These are phyloP conservation scores for Bradypodion ventrale DNA, from an alignment of 2,797 vertebrate species.

Conservation along the genomic window DNA sequence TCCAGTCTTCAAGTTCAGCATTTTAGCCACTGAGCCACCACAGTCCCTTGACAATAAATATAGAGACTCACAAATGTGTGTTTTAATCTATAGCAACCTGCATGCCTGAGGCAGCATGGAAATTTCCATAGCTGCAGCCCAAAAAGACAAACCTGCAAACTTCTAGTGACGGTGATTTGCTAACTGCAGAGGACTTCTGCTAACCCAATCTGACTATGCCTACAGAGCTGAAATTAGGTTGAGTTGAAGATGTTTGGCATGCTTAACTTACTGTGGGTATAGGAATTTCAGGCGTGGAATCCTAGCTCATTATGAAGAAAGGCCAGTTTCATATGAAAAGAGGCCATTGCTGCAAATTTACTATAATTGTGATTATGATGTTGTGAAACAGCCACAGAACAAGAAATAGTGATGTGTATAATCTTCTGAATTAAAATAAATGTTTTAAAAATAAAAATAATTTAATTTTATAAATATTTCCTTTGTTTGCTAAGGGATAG, in stretches of 20 bases:
- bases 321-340: background rate
- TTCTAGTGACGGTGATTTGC: background rate
- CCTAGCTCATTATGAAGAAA: background rate
- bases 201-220: background rate
- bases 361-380: background rate
- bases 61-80: no score
- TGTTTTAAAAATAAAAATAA: background rate
- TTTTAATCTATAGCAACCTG: no score
- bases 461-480: background rate
- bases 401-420: background rate
- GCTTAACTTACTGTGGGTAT: background rate
- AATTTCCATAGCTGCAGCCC: no score
- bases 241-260: background rate
- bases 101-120: no score
- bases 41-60: no score
- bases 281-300: background rate
- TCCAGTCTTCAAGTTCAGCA: no score
- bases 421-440: background rate
- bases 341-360: background rate
- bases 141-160: no score
- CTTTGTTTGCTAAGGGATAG: background rate
- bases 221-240: background rate
- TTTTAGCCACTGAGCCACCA: no score
- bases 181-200: background rate
- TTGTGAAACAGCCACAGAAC: background rate